These are phyloP conservation scores for Anguilla marmorata DNA, from an alignment of 2,797 vertebrate species.

Conservation along the genomic window DNA sequence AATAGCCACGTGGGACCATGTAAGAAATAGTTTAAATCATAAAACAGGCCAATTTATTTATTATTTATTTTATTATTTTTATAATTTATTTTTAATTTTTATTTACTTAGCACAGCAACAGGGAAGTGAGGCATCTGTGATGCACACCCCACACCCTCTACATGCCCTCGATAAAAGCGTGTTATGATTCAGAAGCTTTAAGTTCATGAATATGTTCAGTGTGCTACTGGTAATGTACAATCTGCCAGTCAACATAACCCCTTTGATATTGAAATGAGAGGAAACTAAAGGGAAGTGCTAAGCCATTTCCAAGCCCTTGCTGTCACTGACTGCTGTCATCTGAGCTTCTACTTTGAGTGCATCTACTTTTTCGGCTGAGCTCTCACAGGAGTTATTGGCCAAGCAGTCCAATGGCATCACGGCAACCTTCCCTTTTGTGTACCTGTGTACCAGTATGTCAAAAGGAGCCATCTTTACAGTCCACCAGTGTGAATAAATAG, in stretches of 20 bases:
- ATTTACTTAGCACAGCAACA: not conserved
- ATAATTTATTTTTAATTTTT: too few relatives aligned
- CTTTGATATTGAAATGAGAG: constrained; percentile 31
- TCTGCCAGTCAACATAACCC: constrained; percentile 19
- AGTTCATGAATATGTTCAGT: not conserved
- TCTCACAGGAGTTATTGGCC: not conserved
- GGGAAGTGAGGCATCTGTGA: not conserved
- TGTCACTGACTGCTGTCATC: not conserved
- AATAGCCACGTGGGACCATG: not conserved
- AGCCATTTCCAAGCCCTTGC: not conserved
- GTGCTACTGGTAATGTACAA: constrained; percentile 20
- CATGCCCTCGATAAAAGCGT: not conserved
- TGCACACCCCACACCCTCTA: not conserved
- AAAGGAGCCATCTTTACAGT: constrained; percentile 25
- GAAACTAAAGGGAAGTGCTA: not conserved
- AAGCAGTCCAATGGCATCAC: constrained; percentile 13
- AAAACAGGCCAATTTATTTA: not conserved
- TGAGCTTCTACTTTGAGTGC: not conserved
- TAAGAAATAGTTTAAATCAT: not conserved
- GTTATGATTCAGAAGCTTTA: not conserved
- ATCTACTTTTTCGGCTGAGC: not conserved
- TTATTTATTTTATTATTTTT: not conserved
- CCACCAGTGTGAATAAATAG: constrained; percentile 36
- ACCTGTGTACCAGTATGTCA: constrained; percentile 15
- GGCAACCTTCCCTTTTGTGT: constrained; percentile 23